Evolutionary conservation across 2,113 vertebrate species (phyloP).

Genomic region (Echinops telfairi): DNA sequence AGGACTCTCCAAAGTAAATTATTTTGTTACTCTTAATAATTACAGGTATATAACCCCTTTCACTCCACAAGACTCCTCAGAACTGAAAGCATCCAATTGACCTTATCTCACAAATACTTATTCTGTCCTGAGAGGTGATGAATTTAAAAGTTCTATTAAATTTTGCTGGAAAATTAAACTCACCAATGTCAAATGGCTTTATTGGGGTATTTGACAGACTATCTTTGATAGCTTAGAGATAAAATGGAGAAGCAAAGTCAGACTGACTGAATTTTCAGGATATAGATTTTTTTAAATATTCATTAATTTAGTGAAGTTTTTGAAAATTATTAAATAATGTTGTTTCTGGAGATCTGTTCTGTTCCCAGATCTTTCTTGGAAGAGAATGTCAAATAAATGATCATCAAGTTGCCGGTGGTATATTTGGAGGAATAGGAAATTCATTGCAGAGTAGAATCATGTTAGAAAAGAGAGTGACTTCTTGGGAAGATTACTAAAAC

Average conservation of each 20-base stretch:
- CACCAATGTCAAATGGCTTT: not conserved
- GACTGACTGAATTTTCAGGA: not conserved
- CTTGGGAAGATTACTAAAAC: not conserved
- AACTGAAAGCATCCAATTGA: not conserved
- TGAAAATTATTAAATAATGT: not conserved
- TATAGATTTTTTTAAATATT: not conserved
- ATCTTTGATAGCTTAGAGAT: not conserved
- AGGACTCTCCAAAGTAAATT: constrained; percentile 32
- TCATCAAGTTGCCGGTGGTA: not conserved
- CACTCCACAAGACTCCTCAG: not conserved
- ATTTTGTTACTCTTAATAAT: constrained; percentile 65
- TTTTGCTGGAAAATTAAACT: constrained; percentile 14
- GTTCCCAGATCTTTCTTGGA: not conserved
- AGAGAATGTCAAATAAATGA: not conserved
- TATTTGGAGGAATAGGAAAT: constrained; percentile 1
- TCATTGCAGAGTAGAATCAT: not conserved
- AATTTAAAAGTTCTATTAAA: constrained; percentile 45
- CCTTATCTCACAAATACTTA: constrained; percentile 51
- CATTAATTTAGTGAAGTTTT: not conserved
- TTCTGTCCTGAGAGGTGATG: not conserved
- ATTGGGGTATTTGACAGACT: constrained; percentile 4
- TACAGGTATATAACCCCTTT: not conserved
- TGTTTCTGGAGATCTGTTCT: not conserved
- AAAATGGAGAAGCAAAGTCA: constrained; percentile 15
- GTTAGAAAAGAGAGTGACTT: constrained; percentile 23